These are phyloP conservation scores for Hyperoplus lanceolatus DNA, from an alignment of 2,797 vertebrate species.

Conservation along the genomic window DNA sequence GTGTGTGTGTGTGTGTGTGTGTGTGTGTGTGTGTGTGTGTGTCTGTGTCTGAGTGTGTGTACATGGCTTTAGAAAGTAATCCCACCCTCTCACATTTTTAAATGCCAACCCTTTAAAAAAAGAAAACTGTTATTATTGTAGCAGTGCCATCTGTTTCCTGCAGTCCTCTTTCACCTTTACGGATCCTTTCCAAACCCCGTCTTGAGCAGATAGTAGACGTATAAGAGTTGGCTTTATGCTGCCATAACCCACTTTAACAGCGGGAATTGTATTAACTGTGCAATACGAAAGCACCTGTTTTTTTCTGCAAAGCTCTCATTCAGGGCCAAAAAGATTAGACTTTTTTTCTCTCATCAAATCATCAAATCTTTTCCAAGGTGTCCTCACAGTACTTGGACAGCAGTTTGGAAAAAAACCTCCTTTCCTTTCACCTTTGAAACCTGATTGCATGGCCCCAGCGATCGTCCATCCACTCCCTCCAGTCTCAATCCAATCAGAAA, in stretches of 20 bases:
- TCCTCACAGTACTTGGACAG: constrained; percentile 2
- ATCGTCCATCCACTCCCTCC: too few relatives aligned
- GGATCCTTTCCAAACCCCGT: background rate
- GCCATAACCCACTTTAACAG: background rate
- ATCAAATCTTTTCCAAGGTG: constrained; percentile 6
- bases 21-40: background rate
- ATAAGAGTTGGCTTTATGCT: too few relatives aligned
- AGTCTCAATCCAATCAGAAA: too few relatives aligned
- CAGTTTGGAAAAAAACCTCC: constrained; percentile 18
- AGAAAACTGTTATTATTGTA: background rate
- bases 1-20: background rate
- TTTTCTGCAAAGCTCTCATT: constrained; percentile 6
- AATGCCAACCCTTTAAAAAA: constrained; percentile 6
- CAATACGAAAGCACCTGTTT: constrained; percentile 4
- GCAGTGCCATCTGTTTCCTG: background rate
- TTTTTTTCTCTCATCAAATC: constrained; percentile 6
- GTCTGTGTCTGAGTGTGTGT: background rate
- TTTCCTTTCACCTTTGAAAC: constrained; percentile 18
- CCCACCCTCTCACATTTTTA: background rate
- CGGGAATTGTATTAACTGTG: background rate
- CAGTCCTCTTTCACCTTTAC: background rate
- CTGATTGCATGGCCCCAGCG: constrained; percentile 10
- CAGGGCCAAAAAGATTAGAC: background rate
- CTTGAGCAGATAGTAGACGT: background rate
- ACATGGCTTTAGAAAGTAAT: constrained; percentile 4